Evolutionary conservation across 1,140 invertebrate genomes (phyloP).

Genomic region (Drosophila parabipectinata): DNA sequence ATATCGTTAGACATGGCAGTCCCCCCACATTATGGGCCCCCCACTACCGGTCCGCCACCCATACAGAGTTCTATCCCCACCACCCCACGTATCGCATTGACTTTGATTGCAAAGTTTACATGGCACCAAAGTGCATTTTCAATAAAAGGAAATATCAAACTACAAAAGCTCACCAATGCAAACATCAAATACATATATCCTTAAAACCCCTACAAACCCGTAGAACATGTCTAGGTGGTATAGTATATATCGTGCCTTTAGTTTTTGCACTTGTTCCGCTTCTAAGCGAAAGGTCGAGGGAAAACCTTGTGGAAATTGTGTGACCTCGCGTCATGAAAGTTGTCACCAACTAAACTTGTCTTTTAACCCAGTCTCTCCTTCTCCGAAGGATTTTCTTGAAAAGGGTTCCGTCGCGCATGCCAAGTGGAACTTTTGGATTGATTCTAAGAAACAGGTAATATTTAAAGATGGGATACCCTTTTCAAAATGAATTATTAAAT

Average conservation of each 20-base stretch:
- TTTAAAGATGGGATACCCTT: conserved; percentile 30
- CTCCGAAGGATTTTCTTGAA: conserved; percentile 10
- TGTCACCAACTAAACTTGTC: conserved; percentile 55
- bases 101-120: conserved; percentile 81
- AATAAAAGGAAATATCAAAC: conserved; percentile 81
- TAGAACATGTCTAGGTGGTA: conserved; percentile 14
- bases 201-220: neutral
- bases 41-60: neutral
- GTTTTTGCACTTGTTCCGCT: conserved; percentile 70
- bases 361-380: conserved; percentile 9
- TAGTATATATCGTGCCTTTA: conserved; percentile 71
- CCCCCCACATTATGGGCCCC: conserved; percentile 31
- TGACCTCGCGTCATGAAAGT: conserved; percentile 72
- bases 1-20: conserved; percentile 76
- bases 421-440: conserved; percentile 59
- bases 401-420: conserved; percentile 30
- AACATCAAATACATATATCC: conserved; percentile 36
- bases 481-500: neutral
- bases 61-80: neutral
- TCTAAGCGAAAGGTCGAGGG: conserved; percentile 2
- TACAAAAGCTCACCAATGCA: conserved; percentile 53
- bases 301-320: conserved; percentile 66
- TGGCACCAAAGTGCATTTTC: conserved; percentile 81
- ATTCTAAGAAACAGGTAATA: conserved; percentile 17
- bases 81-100: conserved; percentile 22